Evolutionary conservation across 2,797 vertebrate genomes (phyloP).

Genomic region (Spinibarbus caldwelli): DNA sequence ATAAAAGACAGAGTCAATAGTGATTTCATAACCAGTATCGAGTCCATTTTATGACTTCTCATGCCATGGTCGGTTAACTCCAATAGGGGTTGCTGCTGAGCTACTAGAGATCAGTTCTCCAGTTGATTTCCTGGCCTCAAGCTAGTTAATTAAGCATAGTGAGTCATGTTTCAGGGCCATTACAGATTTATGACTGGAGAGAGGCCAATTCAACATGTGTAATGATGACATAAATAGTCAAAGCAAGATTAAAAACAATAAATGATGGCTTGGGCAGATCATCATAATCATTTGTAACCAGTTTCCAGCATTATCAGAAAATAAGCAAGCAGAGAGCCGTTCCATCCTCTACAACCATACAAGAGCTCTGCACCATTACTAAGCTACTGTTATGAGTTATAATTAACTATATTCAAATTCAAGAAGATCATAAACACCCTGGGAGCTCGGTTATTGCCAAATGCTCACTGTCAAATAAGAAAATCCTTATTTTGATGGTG

Average conservation of each 20-base stretch:
- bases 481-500: neutral
- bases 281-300: slow-evolving; percentile 9
- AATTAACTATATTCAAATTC: slow-evolving; percentile 22
- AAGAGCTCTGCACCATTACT: neutral
- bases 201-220: slow-evolving; percentile 13
- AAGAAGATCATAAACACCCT: neutral
- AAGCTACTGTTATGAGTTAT: neutral
- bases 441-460: neutral
- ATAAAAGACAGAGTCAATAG: neutral
- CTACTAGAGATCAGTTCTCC: neutral
- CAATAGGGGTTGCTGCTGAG: slow-evolving; percentile 20
- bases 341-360: neutral
- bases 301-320: slow-evolving; percentile 8
- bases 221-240: slow-evolving; percentile 24
- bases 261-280: slow-evolving; percentile 3
- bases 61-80: neutral
- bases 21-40: neutral
- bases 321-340: neutral
- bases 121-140: neutral
- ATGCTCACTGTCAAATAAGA: neutral
- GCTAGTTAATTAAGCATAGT: slow-evolving; percentile 11
- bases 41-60: neutral
- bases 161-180: slow-evolving; percentile 17
- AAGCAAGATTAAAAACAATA: slow-evolving; percentile 30
- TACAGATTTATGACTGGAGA: slow-evolving; percentile 8